Evolutionary conservation across 2,888 invertebrate genomes (phyloP).

Genomic region (Amphipyra tragopoginis): DNA sequence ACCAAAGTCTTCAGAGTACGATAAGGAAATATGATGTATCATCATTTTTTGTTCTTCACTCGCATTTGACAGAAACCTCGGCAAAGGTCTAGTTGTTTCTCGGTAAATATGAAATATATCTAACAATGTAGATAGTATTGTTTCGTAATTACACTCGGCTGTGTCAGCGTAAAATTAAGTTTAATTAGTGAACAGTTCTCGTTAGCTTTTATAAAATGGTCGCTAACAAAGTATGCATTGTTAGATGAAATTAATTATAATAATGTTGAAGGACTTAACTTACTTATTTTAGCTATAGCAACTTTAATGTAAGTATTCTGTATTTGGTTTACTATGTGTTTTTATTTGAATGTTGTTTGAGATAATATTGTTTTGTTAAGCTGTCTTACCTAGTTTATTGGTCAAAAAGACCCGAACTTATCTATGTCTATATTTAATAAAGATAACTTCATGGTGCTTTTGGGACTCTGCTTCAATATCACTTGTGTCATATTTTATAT

Average conservation of each 20-base stretch:
- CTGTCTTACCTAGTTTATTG: not conserved
- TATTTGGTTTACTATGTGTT: too few species aligned
- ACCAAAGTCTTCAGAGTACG: too few species aligned
- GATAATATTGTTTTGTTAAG: not conserved
- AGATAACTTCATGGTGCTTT: too few species aligned
- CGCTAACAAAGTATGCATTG: constrained; percentile 6
- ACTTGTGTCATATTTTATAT: too few species aligned
- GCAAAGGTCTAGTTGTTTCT: not conserved
- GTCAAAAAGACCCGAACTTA: too few species aligned
- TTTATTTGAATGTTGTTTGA: too few species aligned
- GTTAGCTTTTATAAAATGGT: constrained; percentile 24
- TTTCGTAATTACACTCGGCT: not conserved
- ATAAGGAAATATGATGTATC: too few species aligned
- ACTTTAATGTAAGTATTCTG: not conserved
- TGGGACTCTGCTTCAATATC: too few species aligned
- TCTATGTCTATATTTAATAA: too few species aligned
- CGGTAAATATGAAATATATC: not conserved
- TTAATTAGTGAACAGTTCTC: constrained; percentile 30
- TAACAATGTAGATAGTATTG: not conserved
- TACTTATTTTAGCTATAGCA: too few species aligned
- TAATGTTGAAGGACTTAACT: constrained; percentile 3
- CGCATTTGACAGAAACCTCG: not conserved
- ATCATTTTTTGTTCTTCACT: too few species aligned
- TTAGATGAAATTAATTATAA: constrained; percentile 31
- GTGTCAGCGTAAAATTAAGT: constrained; percentile 6